Conservation (phyloP, 2,797 vertebrate genomes). For the Phoebastria nigripes region DNA sequence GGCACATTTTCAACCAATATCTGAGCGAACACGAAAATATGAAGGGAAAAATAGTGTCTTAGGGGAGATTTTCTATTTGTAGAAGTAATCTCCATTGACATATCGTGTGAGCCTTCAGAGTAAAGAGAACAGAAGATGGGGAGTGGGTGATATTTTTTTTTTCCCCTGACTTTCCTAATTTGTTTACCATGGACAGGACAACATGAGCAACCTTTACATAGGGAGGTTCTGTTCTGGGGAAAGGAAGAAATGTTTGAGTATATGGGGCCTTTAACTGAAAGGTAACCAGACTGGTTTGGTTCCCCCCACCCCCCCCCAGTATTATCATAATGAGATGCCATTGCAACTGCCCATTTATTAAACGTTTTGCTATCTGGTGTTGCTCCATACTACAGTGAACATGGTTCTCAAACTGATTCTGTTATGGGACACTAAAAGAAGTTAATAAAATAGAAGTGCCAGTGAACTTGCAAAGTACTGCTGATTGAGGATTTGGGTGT, state of each 20-base stretch:
- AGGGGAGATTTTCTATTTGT: not conserved
- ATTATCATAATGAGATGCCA: not conserved
- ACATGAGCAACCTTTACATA: not conserved
- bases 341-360: not conserved
- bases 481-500: not conserved
- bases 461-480: not conserved
- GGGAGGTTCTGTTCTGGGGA: not conserved
- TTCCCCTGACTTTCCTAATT: not conserved
- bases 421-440: not conserved
- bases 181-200: not conserved
- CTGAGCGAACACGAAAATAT: not conserved
- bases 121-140: not conserved
- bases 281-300: not conserved
- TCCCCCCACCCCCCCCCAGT: too few species aligned
- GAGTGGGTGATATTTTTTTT: not conserved
- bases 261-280: not conserved
- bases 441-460: not conserved
- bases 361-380: not conserved
- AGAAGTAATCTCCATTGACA: not conserved
- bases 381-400: not conserved
- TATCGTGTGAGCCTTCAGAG: not conserved
- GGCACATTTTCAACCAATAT: not conserved
- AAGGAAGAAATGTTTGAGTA: not conserved
- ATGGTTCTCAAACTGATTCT: not conserved
- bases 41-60: not conserved